phyloP scores from a whole-genome alignment of 1,140 invertebrate species.

The Drosophila tropicalis region DNA sequence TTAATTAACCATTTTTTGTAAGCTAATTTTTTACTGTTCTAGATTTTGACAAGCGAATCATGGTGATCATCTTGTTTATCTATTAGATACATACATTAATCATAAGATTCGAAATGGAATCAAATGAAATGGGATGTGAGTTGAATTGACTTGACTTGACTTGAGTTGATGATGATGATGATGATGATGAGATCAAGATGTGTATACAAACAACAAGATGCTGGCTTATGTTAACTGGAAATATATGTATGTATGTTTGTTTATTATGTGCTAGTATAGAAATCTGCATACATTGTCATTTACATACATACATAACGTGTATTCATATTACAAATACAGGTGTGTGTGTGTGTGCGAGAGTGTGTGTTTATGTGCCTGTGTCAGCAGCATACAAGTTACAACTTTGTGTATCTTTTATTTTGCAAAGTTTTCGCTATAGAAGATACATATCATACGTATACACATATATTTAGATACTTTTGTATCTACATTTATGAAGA shows the following conservation, averaged over 20 bases:
- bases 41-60: constrained; percentile 18
- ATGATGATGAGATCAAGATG: constrained; percentile 10
- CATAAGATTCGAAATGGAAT: constrained; percentile 5
- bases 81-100: constrained; percentile 13
- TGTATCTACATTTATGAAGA: neutral
- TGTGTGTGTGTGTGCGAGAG: neutral
- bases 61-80: constrained; percentile 22
- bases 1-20: constrained; percentile 8
- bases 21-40: constrained; percentile 13
- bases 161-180: neutral
- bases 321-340: constrained; percentile 2
- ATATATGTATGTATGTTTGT: neutral
- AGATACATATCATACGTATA: constrained; percentile 22
- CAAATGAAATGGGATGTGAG: constrained; percentile 16
- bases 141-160: neutral
- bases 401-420: constrained; percentile 45
- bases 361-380: neutral
- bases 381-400: constrained; percentile 4
- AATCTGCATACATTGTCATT: constrained; percentile 3
- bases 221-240: constrained; percentile 9
- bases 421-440: constrained; percentile 60
- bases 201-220: neutral
- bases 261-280: neutral
- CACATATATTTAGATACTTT: neutral
- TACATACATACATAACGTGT: constrained; percentile 7